These are phyloP conservation scores for Porites lobata DNA, from an alignment of 92 coral and sea anemone species.

Conservation along the genomic window DNA sequence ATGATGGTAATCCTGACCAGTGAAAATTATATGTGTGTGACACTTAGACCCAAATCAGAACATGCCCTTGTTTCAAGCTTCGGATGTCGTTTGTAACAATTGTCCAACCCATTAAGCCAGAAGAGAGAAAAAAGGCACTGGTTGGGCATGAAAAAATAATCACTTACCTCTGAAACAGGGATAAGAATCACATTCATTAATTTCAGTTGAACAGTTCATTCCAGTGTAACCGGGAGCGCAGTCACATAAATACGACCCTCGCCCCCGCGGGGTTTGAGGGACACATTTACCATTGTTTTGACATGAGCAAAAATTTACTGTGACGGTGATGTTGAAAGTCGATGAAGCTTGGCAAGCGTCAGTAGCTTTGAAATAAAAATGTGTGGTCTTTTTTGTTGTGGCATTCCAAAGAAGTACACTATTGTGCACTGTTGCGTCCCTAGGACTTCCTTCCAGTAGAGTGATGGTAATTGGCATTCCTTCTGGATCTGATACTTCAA, in stretches of 20 bases:
- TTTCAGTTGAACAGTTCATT: slow-evolving; percentile 53
- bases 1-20: too few relatives aligned
- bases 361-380: slow-evolving; percentile 54
- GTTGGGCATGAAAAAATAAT: too few relatives aligned
- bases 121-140: too few relatives aligned
- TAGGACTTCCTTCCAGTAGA: slow-evolving; percentile 38
- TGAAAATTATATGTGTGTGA: too few relatives aligned
- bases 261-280: slow-evolving; percentile 63
- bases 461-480: slow-evolving; percentile 51
- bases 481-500: slow-evolving; percentile 69
- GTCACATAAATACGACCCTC: slow-evolving; percentile 54
- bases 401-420: slow-evolving; percentile 52
- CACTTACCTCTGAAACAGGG: slow-evolving; percentile 54
- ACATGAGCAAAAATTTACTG: slow-evolving; percentile 56
- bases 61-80: too few relatives aligned
- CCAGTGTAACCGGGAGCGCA: slow-evolving; percentile 70
- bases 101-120: neutral
- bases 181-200: slow-evolving; percentile 63
- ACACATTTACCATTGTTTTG: slow-evolving; percentile 62
- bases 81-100: neutral
- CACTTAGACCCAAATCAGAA: too few relatives aligned
- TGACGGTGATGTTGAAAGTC: slow-evolving; percentile 43
- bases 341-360: slow-evolving; percentile 68
- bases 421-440: slow-evolving; percentile 18
- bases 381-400: slow-evolving; percentile 17